Conservation (phyloP, 1,140 invertebrate species). For the Lineus longissimus region DNA sequence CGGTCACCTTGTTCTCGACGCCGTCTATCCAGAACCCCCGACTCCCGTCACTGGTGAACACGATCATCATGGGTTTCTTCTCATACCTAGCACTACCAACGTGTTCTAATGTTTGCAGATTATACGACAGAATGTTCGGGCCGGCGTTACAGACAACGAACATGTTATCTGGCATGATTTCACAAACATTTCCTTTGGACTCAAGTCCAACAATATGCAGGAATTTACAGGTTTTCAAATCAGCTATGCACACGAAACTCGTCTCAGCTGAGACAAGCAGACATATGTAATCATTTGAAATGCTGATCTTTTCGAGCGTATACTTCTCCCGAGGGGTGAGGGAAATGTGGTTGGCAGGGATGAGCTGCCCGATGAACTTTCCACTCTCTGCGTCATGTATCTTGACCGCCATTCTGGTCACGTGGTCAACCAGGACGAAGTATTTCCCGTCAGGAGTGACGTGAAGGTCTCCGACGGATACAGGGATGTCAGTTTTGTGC, state of each 20-base stretch:
- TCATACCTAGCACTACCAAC: constrained; percentile 30
- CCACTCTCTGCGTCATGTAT: constrained; percentile 42
- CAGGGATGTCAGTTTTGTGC: constrained; percentile 27
- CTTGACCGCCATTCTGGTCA: constrained; percentile 46
- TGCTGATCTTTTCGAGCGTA: constrained; percentile 30
- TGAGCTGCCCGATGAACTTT: constrained; percentile 42
- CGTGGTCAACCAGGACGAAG: constrained; percentile 45
- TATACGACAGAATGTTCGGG: constrained; percentile 35
- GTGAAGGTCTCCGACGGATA: constrained; percentile 44
- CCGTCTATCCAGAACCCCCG: constrained; percentile 33
- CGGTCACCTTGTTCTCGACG: constrained; percentile 32
- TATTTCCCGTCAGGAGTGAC: constrained; percentile 39
- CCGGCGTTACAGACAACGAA: constrained; percentile 44
- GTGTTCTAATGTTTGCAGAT: constrained; percentile 38
- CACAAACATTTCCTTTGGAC: constrained; percentile 34
- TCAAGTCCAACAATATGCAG: constrained; percentile 41
- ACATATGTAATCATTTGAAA: constrained; percentile 39
- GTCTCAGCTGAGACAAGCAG: constrained; percentile 35
- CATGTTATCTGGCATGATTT: constrained; percentile 36
- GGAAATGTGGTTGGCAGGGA: constrained; percentile 42
- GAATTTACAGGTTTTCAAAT: constrained; percentile 33
- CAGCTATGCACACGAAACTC: constrained; percentile 44
- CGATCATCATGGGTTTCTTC: constrained; percentile 26
- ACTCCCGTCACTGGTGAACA: constrained; percentile 33
- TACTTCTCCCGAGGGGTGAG: constrained; percentile 40